Percentiles rank a stretch among this genome's conserved stretches.
phyloP scores from a whole-genome alignment of 2,888 invertebrate genomes.

The Nomada hirtipes region DNA sequence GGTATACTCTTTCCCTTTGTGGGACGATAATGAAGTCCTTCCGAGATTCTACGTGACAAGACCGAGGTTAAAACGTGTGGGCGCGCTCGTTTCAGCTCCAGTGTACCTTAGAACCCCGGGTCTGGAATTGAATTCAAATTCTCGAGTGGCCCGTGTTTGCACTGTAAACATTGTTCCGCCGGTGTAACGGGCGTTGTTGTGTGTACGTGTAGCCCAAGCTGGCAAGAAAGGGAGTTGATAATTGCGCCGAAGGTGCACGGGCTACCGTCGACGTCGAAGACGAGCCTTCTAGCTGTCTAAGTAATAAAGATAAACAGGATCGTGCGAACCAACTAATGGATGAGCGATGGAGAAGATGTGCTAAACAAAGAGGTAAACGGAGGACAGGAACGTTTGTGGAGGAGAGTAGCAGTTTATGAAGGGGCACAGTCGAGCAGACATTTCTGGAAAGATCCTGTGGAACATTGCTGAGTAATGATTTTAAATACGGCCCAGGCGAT shows the following conservation, averaged over 20 bases:
- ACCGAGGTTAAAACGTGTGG: slow-evolving; percentile 51
- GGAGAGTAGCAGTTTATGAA: neutral
- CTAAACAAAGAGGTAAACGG: slow-evolving; percentile 6
- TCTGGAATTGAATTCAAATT: slow-evolving; percentile 79
- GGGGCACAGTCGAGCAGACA: neutral
- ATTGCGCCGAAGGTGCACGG: slow-evolving; percentile 58
- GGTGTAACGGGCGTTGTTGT: slow-evolving; percentile 64
- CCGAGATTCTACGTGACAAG: slow-evolving; percentile 57
- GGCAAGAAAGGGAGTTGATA: slow-evolving; percentile 57
- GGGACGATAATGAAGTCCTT: slow-evolving; percentile 57
- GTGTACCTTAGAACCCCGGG: slow-evolving; percentile 52
- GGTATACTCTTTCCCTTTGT: slow-evolving; percentile 62
- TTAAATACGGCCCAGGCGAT: neutral
- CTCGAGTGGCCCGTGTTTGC: slow-evolving; percentile 75
- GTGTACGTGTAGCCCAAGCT: slow-evolving; percentile 39
- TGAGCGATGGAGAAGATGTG: slow-evolving; percentile 7
- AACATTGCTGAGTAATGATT: neutral
- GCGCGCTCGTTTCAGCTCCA: slow-evolving; percentile 35
- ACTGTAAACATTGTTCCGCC: slow-evolving; percentile 75
- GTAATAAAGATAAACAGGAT: slow-evolving; percentile 77
- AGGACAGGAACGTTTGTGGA: neutral
- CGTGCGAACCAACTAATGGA: slow-evolving; percentile 52
- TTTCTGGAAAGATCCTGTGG: neutral
- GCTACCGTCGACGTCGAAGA: slow-evolving; percentile 31
- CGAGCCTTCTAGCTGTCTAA: slow-evolving; percentile 48